A percentile compares a stretch with the other conserved stretches of the same genome.
phyloP scores from a whole-genome alignment of 2,113 vertebrate species.

The Nothocercus nigrocapillus region DNA sequence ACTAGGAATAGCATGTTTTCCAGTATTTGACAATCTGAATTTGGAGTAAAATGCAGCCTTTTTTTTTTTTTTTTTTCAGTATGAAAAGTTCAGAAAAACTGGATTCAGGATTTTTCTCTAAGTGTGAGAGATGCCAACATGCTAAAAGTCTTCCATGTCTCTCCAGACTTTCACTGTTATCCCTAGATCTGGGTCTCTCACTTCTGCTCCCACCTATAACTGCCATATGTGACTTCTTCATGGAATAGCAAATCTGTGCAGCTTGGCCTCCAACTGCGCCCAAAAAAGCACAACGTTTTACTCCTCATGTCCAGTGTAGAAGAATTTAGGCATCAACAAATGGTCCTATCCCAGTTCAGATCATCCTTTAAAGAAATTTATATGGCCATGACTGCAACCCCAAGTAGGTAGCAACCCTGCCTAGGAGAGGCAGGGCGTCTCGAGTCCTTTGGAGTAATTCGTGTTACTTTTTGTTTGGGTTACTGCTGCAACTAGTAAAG shows the following conservation, averaged over 20 bases:
- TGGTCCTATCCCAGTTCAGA: background rate
- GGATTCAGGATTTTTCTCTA: background rate
- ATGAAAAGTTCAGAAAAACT: background rate
- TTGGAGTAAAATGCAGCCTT: background rate
- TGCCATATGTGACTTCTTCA: background rate
- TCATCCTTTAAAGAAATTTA: background rate
- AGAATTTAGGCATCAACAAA: background rate
- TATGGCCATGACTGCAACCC: background rate
- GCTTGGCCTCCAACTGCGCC: background rate
- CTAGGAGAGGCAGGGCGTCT: background rate
- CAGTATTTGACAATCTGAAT: background rate
- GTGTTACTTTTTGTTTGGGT: background rate
- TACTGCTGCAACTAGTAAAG: background rate
- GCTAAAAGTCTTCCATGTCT: background rate
- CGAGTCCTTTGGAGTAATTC: background rate
- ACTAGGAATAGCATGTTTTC: background rate
- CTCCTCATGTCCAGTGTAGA: background rate
- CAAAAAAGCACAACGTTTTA: background rate
- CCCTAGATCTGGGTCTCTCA: rapidly evolving
- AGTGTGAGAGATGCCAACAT: background rate
- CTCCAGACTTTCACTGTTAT: background rate
- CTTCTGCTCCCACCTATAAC: background rate
- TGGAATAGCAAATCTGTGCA: background rate
- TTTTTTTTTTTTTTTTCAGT: background rate
- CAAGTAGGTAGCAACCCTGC: background rate